Evolutionary conservation across 2,888 invertebrate species (phyloP), one percentile per base, ranked within the genome.

Genomic region (Agrypnus murinus): DNA sequence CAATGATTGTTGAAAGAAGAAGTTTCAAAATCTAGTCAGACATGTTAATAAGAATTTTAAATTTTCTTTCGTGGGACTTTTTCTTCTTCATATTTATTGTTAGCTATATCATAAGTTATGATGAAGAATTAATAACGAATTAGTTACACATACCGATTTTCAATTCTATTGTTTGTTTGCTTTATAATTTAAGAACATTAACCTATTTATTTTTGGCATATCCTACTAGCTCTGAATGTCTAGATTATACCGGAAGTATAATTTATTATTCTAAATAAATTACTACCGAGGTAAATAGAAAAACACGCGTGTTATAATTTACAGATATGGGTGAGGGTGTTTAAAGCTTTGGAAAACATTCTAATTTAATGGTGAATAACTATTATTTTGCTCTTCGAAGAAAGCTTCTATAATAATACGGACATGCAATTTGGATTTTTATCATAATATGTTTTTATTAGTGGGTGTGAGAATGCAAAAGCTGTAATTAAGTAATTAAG

Each of bases 161-260:
- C 48, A 48, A 48, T 48, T 48, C 48, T 6, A 48, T 48, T 48
- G 48, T 48, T 46, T 48, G 48, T 25, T 25, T 19, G 6, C 25
- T 25, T 25, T 25, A 25, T 19, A 48, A n/a, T 12, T n/a, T 12
- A 19, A 19, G 19, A n/a, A n/a, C 48, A 48, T 48, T 48, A 48
- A 25, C 48, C 48, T 19, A 25, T 10, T n/a, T 40, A 15, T 48
- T 9, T 25, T 48, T 12, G 19, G 31, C 19, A 31, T 12, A 19
- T 48, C 48, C 19, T 17, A 8, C 10, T 4, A 10, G 25, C n/a
- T n/a, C n/a, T n/a, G 25, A 3, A 25, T 5, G 25, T 3, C 25
- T 12, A 25, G 19, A 48, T 48, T 25, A 1, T 19, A 3, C 25
- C 25, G 48, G 25, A 48, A 25, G 48, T n/a, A 25, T 3, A 25